phyloP scores from a whole-genome alignment of 2,888 invertebrate genomes.

The Branchinecta sandiegonensis region DNA sequence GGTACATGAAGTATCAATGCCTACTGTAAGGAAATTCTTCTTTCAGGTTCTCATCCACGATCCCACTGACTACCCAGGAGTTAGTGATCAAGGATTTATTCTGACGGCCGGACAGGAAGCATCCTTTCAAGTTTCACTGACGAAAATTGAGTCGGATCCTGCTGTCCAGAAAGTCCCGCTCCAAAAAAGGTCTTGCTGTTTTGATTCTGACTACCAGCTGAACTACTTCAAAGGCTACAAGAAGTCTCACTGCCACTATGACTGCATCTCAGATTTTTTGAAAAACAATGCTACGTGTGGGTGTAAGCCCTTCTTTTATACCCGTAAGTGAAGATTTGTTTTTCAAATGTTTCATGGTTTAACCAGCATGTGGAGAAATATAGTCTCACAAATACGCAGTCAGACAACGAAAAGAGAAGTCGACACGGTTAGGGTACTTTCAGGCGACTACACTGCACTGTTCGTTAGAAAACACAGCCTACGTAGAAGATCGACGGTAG shows the following conservation, averaged over 20 bases:
- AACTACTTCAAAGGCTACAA: not conserved
- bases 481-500: too few relatives aligned
- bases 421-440: too few relatives aligned
- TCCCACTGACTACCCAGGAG: not conserved
- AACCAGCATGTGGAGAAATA: too few relatives aligned
- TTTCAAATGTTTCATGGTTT: too few relatives aligned
- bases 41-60: conserved; percentile 6
- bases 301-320: not conserved
- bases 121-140: not conserved
- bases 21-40: not conserved
- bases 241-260: not conserved
- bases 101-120: not conserved
- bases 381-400: too few relatives aligned
- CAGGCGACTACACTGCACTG: too few relatives aligned
- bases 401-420: too few relatives aligned
- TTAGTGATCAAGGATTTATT: not conserved
- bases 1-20: too few relatives aligned
- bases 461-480: too few relatives aligned
- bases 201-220: not conserved
- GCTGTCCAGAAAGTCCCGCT: not conserved
- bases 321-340: not conserved
- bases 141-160: not conserved
- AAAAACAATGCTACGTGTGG: not conserved
- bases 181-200: not conserved
- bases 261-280: not conserved